Base-by-base conservation (phyloP, 2,888 invertebrate species). In the Nesidiocoris tenuis region DNA sequence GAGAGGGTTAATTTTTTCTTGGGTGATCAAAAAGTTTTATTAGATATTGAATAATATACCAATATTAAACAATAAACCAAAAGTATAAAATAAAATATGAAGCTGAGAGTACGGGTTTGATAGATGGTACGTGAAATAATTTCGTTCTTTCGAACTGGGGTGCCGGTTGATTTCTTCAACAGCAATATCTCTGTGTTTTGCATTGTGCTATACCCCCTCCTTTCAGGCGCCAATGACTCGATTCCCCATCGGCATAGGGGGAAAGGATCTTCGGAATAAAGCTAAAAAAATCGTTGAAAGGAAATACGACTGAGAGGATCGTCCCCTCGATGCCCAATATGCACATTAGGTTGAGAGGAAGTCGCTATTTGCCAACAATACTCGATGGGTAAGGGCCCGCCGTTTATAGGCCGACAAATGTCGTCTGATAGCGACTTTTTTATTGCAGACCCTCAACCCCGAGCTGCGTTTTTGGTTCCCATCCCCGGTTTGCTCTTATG, bases 311-410 rank as follows among this genome's bases (percentile, higher is more conserved):
- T 55, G 74, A 74, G 57, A 57, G 25, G 74, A 64, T 55, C 25
- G 61, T 22, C 66, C 74, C 74, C 61, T 55, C 55, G 22, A 12
- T 7, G 24, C 63, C 25, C 64, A 23, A 74, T 74, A 66, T 74
- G 74, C 74, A n/a, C n/a, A 74, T 74, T 74, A 74, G 74, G 74
- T 65, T 65, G 74, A 74, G 65, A 74, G 74, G 74, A 74, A 74
- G 74, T 74, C 74, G 74, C 74, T 74, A 74, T 74, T 74, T 74
- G 61, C 74, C 56, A 59, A 74, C 74, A 74, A 74, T 74, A 74
- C 56, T 66, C 65, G 63, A 72, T 72, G 72, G 25, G 21, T 18
- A 64, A 22, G 70, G 70, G 12, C 59, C 70, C 72, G 16, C 39
- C 72, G 63, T 72, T 72, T 72, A 72, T 72, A 72, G 72, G 25